Percentiles rank a stretch among this genome's conserved stretches.
Conservation (phyloP, 2,113 vertebrate species). For the Regulus satrapa region DNA sequence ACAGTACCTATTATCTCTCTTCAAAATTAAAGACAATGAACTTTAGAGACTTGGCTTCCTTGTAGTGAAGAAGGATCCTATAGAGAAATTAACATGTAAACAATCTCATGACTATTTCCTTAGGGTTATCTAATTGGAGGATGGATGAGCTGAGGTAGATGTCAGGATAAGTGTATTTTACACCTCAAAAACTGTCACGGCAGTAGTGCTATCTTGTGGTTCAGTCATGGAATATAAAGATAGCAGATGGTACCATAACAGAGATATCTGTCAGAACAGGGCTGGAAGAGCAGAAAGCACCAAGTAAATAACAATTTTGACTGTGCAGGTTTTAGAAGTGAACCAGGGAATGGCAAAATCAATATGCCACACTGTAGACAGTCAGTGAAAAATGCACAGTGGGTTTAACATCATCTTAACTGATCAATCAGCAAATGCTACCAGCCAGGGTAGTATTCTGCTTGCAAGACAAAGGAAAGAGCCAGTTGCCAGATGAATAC, state of each 20-base stretch:
- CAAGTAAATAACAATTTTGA: conserved; percentile 42
- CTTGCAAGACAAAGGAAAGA: background rate
- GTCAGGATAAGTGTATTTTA: conserved; percentile 36
- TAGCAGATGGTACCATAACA: conserved; percentile 52
- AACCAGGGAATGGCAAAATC: conserved; percentile 26
- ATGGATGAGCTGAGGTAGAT: conserved; percentile 34
- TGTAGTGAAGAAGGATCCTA: background rate
- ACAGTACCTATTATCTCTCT: background rate
- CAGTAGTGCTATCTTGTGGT: conserved; percentile 34
- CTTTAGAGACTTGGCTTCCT: background rate
- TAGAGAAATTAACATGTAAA: conserved; percentile 20
- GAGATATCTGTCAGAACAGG: conserved; percentile 40
- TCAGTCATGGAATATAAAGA: conserved; percentile 14
- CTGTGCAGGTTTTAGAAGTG: conserved; percentile 22
- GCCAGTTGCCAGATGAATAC: background rate
- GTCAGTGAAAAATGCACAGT: background rate
- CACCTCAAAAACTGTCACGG: conserved; percentile 50
- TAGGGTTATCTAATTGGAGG: background rate
- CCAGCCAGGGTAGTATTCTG: background rate
- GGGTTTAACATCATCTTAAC: conserved; percentile 9
- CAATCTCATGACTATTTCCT: background rate
- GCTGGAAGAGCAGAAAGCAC: conserved; percentile 17
- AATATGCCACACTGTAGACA: conserved; percentile 9
- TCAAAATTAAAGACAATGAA: background rate
- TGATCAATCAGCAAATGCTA: background rate